Evolutionary conservation across 2,113 vertebrate species (phyloP), one percentile per base, ranked within the genome.

Genomic region (Terrapene triunguis): DNA sequence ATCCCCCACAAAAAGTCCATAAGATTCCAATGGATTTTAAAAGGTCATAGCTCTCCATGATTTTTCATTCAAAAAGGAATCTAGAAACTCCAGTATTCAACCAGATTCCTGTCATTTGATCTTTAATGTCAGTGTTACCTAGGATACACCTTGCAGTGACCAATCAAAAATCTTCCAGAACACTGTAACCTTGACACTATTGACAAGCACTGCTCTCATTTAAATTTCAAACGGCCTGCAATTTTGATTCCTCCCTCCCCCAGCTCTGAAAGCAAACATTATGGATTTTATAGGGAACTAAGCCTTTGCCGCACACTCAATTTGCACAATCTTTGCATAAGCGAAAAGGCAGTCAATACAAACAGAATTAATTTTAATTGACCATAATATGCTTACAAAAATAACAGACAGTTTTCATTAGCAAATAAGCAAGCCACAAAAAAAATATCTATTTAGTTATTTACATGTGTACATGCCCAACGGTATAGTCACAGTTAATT

Each of bases 301-400:
- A 97, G 97, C 97, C 95, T 96, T 81, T 2, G 25, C 97, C 97
- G 95, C 94, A 96, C 94, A 96, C 92, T 97, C 92, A n/a, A 95
- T 98, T 98, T 94, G 90, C 97, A 98, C 98, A 97, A 97, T 98
- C 97, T 98, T 98, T 32, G 97, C 98, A 98, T 98, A 98, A 95
- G 89, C 97, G 98, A 98, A 97, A 98, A 98, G 98, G 96, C 96
- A 98, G 98, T 98, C 98, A 92, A 98, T 98, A 97, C 95, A 98
- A 98, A 98, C 96, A 96, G 98, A 98, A 98, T 98, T 98, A 98
- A 97, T 98, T 98, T 98, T 98, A 98, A 98, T 98, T 98, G 98
- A 98, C 98, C 97, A 97, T 98, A 98, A 98, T 98, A 98, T 92
- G 98, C 97, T 98, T 97, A 98, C 97, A 97, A 95, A 98, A 98